Evolutionary conservation across 2,797 vertebrate species (phyloP).

Genomic region (Ctenopoma kingsleyae): DNA sequence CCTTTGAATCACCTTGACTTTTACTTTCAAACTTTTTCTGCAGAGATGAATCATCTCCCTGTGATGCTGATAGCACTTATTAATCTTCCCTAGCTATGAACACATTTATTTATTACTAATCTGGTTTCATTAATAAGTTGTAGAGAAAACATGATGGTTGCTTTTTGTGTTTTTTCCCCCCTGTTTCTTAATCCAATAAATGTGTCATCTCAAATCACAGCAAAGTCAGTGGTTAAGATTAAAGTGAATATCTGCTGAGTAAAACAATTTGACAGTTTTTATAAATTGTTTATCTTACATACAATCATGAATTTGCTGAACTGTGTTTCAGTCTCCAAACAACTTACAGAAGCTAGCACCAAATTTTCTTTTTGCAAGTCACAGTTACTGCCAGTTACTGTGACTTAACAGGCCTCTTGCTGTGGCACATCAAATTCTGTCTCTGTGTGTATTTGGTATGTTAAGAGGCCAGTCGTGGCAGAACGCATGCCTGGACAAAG

Average conservation of each 20-base stretch:
- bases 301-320: neutral
- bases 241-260: neutral
- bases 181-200: too few species aligned
- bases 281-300: too few species aligned
- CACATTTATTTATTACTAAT: neutral
- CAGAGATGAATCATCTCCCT: conserved; percentile 8
- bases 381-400: conserved; percentile 13
- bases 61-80: neutral
- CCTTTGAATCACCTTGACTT: conserved; percentile 22
- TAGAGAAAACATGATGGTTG: neutral
- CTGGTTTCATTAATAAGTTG: neutral
- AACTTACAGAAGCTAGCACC: neutral
- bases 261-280: too few species aligned
- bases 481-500: conserved; percentile 72
- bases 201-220: too few species aligned
- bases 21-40: conserved; percentile 12
- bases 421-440: neutral
- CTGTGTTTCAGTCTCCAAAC: conserved; percentile 20
- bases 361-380: conserved; percentile 3
- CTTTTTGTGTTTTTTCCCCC: too few species aligned
- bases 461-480: conserved; percentile 50
- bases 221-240: neutral
- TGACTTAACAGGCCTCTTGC: neutral
- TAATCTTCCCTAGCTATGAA: neutral
- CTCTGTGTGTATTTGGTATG: conserved; percentile 20